phyloP scores from a whole-genome alignment of 2,888 invertebrate genomes.

The Platycheirus rosarum region DNA sequence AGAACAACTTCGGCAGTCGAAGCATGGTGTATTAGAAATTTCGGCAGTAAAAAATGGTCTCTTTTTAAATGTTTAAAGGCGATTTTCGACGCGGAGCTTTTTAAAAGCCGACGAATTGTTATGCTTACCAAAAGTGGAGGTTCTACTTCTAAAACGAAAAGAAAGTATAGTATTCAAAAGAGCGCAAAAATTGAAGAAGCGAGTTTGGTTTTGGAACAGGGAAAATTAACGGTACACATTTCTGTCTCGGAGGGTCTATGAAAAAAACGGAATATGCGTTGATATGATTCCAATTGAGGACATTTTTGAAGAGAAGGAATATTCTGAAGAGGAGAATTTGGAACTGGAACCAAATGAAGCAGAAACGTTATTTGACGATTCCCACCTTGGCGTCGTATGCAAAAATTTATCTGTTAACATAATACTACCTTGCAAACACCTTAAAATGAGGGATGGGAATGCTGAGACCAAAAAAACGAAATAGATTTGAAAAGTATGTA shows the following conservation, averaged over 20 bases:
- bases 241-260: neutral
- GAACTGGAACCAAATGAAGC: neutral
- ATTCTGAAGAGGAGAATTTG: neutral
- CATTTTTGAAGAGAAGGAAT: neutral
- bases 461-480: too few species aligned
- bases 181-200: neutral
- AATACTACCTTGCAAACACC: neutral
- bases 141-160: slow-evolving; percentile 18
- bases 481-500: too few species aligned
- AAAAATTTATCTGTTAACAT: neutral
- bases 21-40: slow-evolving; percentile 16
- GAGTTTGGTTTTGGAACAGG: neutral
- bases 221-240: neutral
- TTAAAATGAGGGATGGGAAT: neutral
- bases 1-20: slow-evolving; percentile 28
- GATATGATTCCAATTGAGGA: neutral
- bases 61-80: slow-evolving; percentile 51
- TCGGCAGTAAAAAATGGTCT: slow-evolving; percentile 31
- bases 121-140: slow-evolving; percentile 52
- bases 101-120: slow-evolving; percentile 47
- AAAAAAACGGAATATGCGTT: neutral
- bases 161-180: neutral
- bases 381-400: neutral
- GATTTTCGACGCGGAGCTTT: slow-evolving; percentile 52
- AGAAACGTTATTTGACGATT: neutral